Base-by-base conservation (phyloP, 2,888 invertebrate genomes). In the Macrostomum cliftonense region DNA sequence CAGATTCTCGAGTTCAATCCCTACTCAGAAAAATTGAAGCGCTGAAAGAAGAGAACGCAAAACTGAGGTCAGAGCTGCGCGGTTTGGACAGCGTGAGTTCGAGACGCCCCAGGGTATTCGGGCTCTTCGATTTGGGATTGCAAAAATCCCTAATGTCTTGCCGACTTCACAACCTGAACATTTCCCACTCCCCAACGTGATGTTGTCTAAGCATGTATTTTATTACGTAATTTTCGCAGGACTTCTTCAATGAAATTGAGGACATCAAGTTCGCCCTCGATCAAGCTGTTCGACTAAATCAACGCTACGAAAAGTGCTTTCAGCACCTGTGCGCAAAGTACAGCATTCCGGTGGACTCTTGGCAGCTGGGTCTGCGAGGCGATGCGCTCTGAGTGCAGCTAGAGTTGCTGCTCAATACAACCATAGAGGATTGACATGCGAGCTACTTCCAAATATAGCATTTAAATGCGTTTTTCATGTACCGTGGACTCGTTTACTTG, bases 161-260 rank as follows among this genome's bases (percentile, higher is more conserved):
- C 5, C 28, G 28, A 28, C 5, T 28, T 28, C 28, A 28, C 4
- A 28, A 28, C 4, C 28, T 28, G n/a, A n/a, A n/a, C n/a, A n/a
- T n/a, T n/a, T n/a, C 9, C 28, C 28, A 28, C 28, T 28, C 28
- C 9, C 28, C 28, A 4, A 9, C 28, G 28, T 43, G n/a, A n/a
- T n/a, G n/a, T n/a, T n/a, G n/a, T n/a, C n/a, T n/a, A n/a, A n/a
- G n/a, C n/a, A n/a, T n/a, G n/a, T n/a, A 47, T 42, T 20, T 38
- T 52, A 46, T 47, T 28, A n/a, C n/a, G n/a, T n/a, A n/a, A n/a
- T n/a, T n/a, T 44, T 57, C 58, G n/a, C 59, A 63, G 61, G 60
- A 58, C 38, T 64, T 64, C 53, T 64, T 64, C 54, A 63, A 64
- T 19, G 64, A 64, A 52, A 54, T 64, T 37, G 63, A 64, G 49